These are phyloP conservation scores for Drosophila nigromelanica DNA, from an alignment of 1,140 invertebrate species.

Conservation along the genomic window DNA sequence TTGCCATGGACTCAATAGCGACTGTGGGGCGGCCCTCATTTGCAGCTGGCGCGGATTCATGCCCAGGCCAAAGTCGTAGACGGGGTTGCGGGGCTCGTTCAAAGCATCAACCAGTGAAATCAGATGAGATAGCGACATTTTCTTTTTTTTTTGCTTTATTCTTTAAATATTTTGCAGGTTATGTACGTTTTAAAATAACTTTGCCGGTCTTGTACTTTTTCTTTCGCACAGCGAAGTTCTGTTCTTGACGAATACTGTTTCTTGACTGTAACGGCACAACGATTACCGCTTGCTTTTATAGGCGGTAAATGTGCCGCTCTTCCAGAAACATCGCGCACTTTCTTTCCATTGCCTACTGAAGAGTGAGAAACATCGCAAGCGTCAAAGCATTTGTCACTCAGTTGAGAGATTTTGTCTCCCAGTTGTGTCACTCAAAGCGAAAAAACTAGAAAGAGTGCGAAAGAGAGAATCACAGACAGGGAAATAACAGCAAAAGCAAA, in stretches of 20 bases:
- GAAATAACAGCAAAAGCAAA: slow-evolving; percentile 27
- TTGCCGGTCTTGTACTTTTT: slow-evolving; percentile 4
- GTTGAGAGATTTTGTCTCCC: no score
- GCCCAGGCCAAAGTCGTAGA: slow-evolving; percentile 65
- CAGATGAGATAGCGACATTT: slow-evolving; percentile 64
- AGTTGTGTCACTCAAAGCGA: not conserved
- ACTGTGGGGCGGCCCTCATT: slow-evolving; percentile 4
- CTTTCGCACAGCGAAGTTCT: slow-evolving; percentile 16
- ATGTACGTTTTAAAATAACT: not conserved
- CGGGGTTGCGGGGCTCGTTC: slow-evolving; percentile 50
- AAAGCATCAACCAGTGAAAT: slow-evolving; percentile 59
- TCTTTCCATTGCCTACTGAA: slow-evolving; percentile 2
- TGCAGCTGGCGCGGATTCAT: slow-evolving; percentile 52
- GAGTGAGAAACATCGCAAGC: slow-evolving; percentile 28
- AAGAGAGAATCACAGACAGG: slow-evolving; percentile 8
- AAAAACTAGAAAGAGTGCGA: slow-evolving; percentile 2
- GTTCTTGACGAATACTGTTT: slow-evolving; percentile 6
- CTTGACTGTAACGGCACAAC: not conserved
- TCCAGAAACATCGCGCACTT: slow-evolving; percentile 18
- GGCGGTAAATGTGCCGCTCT: not conserved
- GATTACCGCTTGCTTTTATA: slow-evolving; percentile 17
- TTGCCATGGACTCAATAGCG: slow-evolving; percentile 51
- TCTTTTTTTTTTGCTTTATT: slow-evolving; percentile 32
- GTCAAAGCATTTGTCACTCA: not conserved
- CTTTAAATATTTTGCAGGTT: slow-evolving; percentile 10